Evolutionary conservation across 2,113 vertebrate genomes (phyloP), one percentile per base, ranked within the genome.

Genomic region (Anas platyrhynchos): DNA sequence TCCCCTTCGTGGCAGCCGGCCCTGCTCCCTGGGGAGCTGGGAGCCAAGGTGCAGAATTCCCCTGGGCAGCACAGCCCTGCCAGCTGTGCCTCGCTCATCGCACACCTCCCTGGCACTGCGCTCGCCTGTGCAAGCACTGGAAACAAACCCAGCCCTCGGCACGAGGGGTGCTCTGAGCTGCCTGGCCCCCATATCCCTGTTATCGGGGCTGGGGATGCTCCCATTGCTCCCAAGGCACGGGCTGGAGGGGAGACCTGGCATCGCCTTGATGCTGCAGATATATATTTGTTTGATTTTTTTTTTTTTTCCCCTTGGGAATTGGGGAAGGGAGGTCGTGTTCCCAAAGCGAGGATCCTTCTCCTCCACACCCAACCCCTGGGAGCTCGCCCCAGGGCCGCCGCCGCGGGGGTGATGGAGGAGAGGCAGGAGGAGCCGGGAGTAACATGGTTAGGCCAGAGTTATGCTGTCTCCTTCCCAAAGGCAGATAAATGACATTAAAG

Each of bases 171-270:
- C 2, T 3, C 72, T 32, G 52, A 83, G 81, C 55, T 71, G 61
- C 61, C 26, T 61, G 6, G 61, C n/a, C 26, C 65, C 0, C 0
- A 11, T 63, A 66, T 82, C n/a, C 18, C n/a, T 2, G 0, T 27
- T 36, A 10, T 7, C 22, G 2, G 1, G 1, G 36, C n/a, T 1
- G 1, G 36, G n/a, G 48, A 54, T 13, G n/a, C 0, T 0, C 32
- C 13, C 68, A 55, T 29, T 8, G 16, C 54, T 29, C 54, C 50
- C 50, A 25, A 52, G 23, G 23, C 11, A 7, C 4, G 13, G 50
- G 58, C 26, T 32, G 16, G 44, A 44, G 34, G 10, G 80, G 17
- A 63, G 34, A 29, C 5, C 16, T 18, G 34, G 5, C 0, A 0
- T 23, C 7, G 20, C 11, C 22, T 56, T 71, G 16, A 38, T 0